phyloP scores from a whole-genome alignment of 37 sponge, comb jelly and placozoan genomes.

The Cladorhizidae sp. region DNA sequence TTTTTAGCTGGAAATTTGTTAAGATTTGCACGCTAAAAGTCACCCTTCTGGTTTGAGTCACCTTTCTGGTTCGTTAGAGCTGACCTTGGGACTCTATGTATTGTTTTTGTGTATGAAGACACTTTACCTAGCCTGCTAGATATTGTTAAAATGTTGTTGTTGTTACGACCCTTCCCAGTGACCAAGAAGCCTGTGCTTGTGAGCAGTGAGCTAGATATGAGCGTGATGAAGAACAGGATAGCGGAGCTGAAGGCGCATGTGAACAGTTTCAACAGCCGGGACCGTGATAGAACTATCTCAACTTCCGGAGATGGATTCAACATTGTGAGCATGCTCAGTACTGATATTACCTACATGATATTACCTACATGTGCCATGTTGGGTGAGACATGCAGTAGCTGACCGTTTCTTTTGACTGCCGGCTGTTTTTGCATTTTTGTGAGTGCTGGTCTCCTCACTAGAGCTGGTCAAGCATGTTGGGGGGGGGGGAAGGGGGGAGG shows the following conservation, averaged over 20 bases:
- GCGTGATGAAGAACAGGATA: slow-evolving; percentile 68
- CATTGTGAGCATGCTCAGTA: not conserved
- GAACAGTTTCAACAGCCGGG: slow-evolving; percentile 16
- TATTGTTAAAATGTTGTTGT: too few relatives aligned
- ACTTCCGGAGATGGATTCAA: slow-evolving; percentile 31
- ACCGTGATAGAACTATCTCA: slow-evolving; percentile 11
- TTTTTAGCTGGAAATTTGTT: too few relatives aligned
- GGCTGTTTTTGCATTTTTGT: too few relatives aligned
- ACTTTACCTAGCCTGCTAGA: too few relatives aligned
- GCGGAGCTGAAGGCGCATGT: slow-evolving; percentile 77
- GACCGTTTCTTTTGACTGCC: too few relatives aligned
- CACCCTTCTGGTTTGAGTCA: too few relatives aligned
- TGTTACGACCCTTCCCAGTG: slow-evolving; percentile 8
- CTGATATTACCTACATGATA: not conserved
- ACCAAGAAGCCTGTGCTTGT: slow-evolving; percentile 66
- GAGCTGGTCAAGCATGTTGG: too few relatives aligned
- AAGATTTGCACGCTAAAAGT: too few relatives aligned
- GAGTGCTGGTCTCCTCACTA: too few relatives aligned
- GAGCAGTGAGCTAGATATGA: slow-evolving; percentile 75
- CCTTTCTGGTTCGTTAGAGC: too few relatives aligned
- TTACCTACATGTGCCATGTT: not conserved
- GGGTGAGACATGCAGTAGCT: too few relatives aligned
- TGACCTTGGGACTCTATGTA: too few relatives aligned
- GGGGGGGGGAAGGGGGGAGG: not conserved
- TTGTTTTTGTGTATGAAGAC: not conserved